Evolutionary conservation across 2,797 vertebrate genomes (phyloP), one percentile per base, ranked within the genome.

Genomic region (Linurgus olivaceus): DNA sequence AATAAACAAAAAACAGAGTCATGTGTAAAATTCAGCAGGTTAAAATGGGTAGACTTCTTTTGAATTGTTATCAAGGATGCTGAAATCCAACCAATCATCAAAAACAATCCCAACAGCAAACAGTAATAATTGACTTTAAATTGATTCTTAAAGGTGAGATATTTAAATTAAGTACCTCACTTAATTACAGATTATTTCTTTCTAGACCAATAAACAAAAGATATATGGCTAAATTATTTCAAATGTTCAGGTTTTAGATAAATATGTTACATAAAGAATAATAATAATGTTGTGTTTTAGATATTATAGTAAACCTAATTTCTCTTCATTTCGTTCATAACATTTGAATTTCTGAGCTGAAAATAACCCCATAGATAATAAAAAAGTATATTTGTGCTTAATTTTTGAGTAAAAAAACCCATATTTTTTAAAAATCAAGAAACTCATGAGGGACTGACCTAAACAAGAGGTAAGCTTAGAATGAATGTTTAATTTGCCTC

Each of bases 381-480:
- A 73, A 50, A 82, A 47, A 23, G 1, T 28, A 70, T 20, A 55
- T 10, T 26, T 75, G 3, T n/a, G 7, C 11, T 38, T 48, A 52
- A 42, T 44, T 40, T 74, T 8, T 8, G 17, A 50, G 5, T 12
- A 14, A 42, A 74, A 18, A 23, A 48, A n/a, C n/a, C n/a, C n/a
- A n/a, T n/a, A n/a, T 11, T 26, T 55, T 55, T 35, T 25, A 8
- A 35, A 25, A 15, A 48, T 12, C 5, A 24, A 42, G 51, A 37
- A 35, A 17, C 18, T 42, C 10, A 21, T 3, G 4, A 5, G 1
- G 7, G 11, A 1, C 19, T 85, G 21, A 52, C 13, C 5, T 61
- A n/a, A 68, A 68, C 7, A 35, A 68, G 11, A 79, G 8, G 3
- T 4, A 57, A 75, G 2, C 13, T n/a, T 11, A 40, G 40, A 63